Evolutionary conservation across 1,140 invertebrate genomes (phyloP), one percentile per base, ranked within the genome.

Genomic region (Drosophila truncata): DNA sequence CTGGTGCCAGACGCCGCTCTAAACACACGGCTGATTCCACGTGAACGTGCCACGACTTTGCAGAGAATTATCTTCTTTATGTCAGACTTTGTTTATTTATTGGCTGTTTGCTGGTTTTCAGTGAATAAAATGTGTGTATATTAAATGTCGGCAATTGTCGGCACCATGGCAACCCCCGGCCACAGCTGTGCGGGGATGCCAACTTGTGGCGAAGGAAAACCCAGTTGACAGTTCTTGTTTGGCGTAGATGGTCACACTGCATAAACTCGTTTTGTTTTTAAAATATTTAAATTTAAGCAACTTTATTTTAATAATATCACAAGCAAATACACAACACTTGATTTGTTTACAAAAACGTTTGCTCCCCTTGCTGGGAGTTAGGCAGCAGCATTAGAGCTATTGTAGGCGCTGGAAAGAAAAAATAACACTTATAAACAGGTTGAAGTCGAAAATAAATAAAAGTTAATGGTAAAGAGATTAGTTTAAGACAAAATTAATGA

Each of bases 251-350:
- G 78, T 66, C 79, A 82, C 73, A 64, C 78, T n/a, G n/a, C n/a
- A n/a, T 44, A 10, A n/a, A 27, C 4, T 7, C 8, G 11, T 1
- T 1, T 31, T 2, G 10, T 3, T 52, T 63, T n/a, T 2, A 18
- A 39, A 47, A 11, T 4, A n/a, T 74, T 58, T 27, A 78, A 59
- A 31, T 78, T 52, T 33, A 78, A 70, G 11, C 23, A 81, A 33
- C 4, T 84, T 80, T 88, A 87, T 84, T 88, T 69, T 31, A 50
- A 62, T 79, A 82, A 88, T 87, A 87, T 87, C 84, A 87, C 84
- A 87, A 71, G 57, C 33, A 81, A 69, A 73, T 65, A 81, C 50
- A 78, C 25, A 78, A 78, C 55, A 63, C 54, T 62, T 50, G 14
- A 46, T 50, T 37, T 52, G 18, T 61, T 77, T 27, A 80, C 52